These are phyloP conservation scores for Heteronetta atricapilla DNA, from an alignment of 2,113 vertebrate species.

Conservation along the genomic window DNA sequence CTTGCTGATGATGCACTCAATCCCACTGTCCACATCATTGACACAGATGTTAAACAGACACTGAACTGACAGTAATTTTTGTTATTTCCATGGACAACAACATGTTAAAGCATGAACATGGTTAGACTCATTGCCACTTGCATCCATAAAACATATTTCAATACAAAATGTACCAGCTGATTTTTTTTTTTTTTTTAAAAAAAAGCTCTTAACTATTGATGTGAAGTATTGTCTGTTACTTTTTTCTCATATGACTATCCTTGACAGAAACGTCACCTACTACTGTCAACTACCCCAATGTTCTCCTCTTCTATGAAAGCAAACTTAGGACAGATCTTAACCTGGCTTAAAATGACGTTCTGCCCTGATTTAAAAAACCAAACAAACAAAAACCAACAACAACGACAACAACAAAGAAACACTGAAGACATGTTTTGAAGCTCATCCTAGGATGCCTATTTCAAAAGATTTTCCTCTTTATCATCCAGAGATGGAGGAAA, in stretches of 20 bases:
- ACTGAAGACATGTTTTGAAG: neutral
- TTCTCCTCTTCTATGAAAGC: neutral
- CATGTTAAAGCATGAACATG: neutral
- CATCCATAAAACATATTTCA: neutral
- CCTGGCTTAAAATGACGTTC: constrained; percentile 3
- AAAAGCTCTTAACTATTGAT: neutral
- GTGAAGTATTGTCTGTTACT: neutral
- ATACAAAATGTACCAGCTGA: neutral
- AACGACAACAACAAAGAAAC: neutral
- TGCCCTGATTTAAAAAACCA: constrained; percentile 8
- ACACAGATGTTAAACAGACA: no score
- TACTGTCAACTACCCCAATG: constrained; percentile 1
- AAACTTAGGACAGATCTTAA: neutral
- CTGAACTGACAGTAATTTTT: neutral
- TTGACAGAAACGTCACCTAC: neutral
- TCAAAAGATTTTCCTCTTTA: constrained; percentile 20
- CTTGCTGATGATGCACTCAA: no score
- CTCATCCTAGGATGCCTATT: constrained; percentile 1
- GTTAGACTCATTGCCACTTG: neutral
- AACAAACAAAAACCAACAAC: neutral
- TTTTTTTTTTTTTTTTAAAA: neutral
- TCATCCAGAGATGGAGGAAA: neutral
- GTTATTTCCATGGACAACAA: neutral
- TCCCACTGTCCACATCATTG: no score
- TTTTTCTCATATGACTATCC: neutral